Conservation (phyloP, 2,797 vertebrate species). For the Falco novaeseelandiae region DNA sequence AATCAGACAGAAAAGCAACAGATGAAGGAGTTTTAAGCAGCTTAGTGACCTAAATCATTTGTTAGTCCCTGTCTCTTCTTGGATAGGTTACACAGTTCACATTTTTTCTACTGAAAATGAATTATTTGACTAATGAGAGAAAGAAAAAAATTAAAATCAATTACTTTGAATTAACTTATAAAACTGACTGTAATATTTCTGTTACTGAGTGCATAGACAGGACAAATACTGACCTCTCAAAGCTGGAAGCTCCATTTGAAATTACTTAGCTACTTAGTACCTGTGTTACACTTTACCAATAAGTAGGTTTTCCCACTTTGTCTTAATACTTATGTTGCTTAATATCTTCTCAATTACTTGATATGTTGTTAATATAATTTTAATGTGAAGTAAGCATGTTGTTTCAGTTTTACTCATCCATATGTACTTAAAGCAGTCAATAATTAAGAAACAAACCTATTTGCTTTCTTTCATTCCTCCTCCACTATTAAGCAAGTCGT, state of each 20-base stretch:
- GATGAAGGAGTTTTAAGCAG: constrained; percentile 40
- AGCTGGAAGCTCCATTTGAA: not conserved
- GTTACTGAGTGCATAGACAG: not conserved
- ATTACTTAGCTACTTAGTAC: not conserved
- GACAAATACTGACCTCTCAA: not conserved
- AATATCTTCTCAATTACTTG: not conserved
- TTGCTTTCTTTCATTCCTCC: not conserved
- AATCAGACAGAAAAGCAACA: constrained; percentile 35
- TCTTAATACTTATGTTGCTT: not conserved
- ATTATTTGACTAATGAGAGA: not conserved
- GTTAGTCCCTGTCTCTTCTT: not conserved
- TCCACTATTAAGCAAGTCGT: not conserved
- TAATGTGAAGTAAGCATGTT: not conserved
- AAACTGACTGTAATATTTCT: not conserved
- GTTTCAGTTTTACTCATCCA: not conserved
- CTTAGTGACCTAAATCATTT: not conserved
- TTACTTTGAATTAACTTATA: not conserved
- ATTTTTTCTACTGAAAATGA: not conserved
- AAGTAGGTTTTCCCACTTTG: not conserved
- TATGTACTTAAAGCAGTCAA: not conserved
- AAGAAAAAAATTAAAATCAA: not conserved
- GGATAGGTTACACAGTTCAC: not conserved
- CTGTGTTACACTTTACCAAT: not conserved
- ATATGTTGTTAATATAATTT: not conserved
- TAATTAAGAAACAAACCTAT: not conserved